phyloP scores from a whole-genome alignment of 2,113 vertebrate species.

The Thomomys bottae region DNA sequence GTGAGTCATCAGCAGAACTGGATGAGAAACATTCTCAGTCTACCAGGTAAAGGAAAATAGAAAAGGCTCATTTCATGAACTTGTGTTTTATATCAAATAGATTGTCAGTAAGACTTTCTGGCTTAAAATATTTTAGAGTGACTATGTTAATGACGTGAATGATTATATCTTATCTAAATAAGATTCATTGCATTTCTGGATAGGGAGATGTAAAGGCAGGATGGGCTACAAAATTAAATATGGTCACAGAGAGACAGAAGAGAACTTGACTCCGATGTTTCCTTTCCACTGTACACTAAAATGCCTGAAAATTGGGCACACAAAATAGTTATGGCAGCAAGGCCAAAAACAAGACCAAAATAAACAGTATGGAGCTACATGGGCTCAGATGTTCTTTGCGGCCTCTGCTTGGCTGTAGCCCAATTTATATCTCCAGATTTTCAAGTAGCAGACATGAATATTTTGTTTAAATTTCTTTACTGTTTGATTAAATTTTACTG shows the following conservation, averaged over 20 bases:
- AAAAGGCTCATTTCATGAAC: neutral
- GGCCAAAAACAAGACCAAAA: neutral
- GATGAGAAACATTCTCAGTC: neutral
- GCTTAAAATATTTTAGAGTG: conserved; percentile 2
- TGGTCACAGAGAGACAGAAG: neutral
- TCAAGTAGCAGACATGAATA: neutral
- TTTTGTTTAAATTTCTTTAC: neutral
- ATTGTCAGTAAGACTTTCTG: neutral
- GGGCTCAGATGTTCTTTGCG: neutral
- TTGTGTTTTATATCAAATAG: neutral
- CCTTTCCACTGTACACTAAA: neutral
- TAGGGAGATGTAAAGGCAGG: neutral
- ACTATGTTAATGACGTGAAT: neutral
- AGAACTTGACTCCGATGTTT: neutral
- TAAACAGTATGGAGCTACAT: neutral
- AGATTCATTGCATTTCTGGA: neutral
- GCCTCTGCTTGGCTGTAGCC: neutral
- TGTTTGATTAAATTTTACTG: neutral
- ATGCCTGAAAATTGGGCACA: neutral
- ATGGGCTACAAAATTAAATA: neutral
- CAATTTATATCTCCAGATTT: neutral
- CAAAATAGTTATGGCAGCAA: neutral
- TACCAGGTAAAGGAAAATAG: neutral
- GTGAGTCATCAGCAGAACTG: neutral
- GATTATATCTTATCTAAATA: neutral